Conservation (phyloP, 2,888 invertebrate species). For the Spodoptera exigua region DNA sequence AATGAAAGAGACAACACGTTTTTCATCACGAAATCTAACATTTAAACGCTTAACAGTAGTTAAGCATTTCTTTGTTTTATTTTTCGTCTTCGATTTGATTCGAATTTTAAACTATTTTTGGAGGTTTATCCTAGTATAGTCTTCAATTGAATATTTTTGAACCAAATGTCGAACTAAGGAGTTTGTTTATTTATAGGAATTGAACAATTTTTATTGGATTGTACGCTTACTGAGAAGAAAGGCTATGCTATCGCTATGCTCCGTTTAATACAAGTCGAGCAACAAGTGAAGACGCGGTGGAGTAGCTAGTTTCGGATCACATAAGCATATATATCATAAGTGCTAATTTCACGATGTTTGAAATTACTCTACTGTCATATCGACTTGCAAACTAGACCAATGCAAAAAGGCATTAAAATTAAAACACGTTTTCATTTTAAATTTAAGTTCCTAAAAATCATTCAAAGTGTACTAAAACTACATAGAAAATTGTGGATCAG, state of each 20-base stretch:
- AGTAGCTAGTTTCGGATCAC: too few relatives aligned
- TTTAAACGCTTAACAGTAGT: conserved; percentile 37
- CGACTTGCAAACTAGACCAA: conserved; percentile 5
- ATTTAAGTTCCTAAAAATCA: conserved; percentile 4
- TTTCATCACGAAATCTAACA: conserved; percentile 13
- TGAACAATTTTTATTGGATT: too few relatives aligned
- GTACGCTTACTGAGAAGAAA: too few relatives aligned
- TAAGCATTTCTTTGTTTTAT: conserved; percentile 48
- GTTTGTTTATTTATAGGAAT: too few relatives aligned
- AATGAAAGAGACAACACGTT: not conserved
- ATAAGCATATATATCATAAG: too few relatives aligned
- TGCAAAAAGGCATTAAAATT: conserved; percentile 21
- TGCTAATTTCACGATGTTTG: too few relatives aligned
- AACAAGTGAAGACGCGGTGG: too few relatives aligned
- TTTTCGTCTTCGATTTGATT: conserved; percentile 13
- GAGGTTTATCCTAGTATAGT: too few relatives aligned
- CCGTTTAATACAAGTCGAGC: too few relatives aligned
- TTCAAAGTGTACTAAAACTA: conserved; percentile 1
- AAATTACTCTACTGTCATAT: not conserved
- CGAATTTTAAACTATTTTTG: conserved; percentile 1
- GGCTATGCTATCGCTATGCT: too few relatives aligned
- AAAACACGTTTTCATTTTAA: not conserved
- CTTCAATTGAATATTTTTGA: too few relatives aligned
- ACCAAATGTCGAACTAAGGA: too few relatives aligned
- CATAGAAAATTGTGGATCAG: conserved; percentile 41